Percentiles rank a stretch among this genome's conserved stretches.
Conservation (phyloP, 2,113 vertebrate species). For the Amphilophus citrinellus region DNA sequence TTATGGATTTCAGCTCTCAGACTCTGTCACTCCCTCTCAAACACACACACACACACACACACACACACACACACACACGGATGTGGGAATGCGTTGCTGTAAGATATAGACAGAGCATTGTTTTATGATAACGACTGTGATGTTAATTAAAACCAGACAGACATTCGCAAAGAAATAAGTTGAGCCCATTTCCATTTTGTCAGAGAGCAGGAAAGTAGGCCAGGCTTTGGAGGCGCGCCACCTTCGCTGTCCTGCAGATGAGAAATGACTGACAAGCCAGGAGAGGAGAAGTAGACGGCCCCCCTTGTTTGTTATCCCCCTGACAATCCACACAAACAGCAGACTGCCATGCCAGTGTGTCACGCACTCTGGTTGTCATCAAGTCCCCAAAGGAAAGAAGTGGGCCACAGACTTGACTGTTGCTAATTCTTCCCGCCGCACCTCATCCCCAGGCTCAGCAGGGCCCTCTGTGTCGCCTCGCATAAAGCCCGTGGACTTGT, state of each 20-base stretch:
- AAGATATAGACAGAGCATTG: constrained; percentile 73
- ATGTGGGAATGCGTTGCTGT: constrained; percentile 64
- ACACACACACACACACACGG: constrained; percentile 39
- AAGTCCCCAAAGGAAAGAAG: constrained; percentile 44
- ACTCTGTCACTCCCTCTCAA: constrained; percentile 56
- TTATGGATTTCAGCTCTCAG: constrained; percentile 75
- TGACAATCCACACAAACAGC: constrained; percentile 57
- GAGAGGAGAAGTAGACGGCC: constrained; percentile 36
- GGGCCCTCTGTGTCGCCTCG: constrained; percentile 9
- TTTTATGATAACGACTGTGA: constrained; percentile 61
- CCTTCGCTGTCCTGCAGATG: constrained; percentile 54
- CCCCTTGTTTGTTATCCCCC: constrained; percentile 59
- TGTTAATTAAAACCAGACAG: constrained; percentile 80
- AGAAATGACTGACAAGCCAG: constrained; percentile 64
- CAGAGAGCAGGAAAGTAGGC: constrained; percentile 67
- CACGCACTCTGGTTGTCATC: constrained; percentile 58
- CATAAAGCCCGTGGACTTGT: constrained; percentile 47
- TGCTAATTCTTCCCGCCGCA: constrained; percentile 27
- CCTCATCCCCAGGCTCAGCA: constrained; percentile 35
- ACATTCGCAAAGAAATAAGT: constrained; percentile 65
- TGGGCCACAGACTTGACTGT: constrained; percentile 55
- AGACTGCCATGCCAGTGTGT: constrained; percentile 47
- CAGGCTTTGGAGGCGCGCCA: constrained; percentile 59
- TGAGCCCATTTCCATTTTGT: constrained; percentile 65
- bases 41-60: constrained; percentile 35